phyloP scores from a whole-genome alignment of 2,888 invertebrate species.

The Scelioninae gen. 2 region DNA sequence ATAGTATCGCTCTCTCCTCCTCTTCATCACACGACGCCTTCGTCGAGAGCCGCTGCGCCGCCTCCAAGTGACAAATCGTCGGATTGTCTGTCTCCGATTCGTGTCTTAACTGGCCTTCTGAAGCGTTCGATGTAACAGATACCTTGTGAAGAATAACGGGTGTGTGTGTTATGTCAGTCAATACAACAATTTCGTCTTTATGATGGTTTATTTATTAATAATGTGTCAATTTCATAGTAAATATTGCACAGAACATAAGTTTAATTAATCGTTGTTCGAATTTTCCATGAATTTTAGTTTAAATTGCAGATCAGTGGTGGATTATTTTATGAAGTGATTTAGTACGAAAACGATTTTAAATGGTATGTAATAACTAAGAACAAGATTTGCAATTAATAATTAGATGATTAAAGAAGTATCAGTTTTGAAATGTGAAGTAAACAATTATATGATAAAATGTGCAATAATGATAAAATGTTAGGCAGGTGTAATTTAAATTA shows the following conservation, averaged over 20 bases:
- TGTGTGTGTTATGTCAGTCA: slow-evolving; percentile 39
- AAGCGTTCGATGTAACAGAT: slow-evolving; percentile 60
- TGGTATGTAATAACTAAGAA: background rate
- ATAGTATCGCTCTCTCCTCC: slow-evolving; percentile 69
- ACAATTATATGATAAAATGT: too few relatives aligned
- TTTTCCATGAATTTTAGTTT: background rate
- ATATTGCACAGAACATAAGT: slow-evolving; percentile 24
- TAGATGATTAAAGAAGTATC: background rate
- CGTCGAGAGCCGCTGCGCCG: slow-evolving; percentile 62
- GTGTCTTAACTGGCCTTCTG: slow-evolving; percentile 60
- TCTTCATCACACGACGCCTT: slow-evolving; percentile 65
- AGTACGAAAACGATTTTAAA: background rate
- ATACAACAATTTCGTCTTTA: slow-evolving; percentile 15
- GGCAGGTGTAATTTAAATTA: too few relatives aligned
- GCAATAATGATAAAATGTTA: too few relatives aligned
- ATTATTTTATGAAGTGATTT: background rate
- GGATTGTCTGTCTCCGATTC: slow-evolving; percentile 66
- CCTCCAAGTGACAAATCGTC: slow-evolving; percentile 63
- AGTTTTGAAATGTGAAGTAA: background rate
- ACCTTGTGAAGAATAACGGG: slow-evolving; percentile 51
- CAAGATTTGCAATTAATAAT: too few relatives aligned
- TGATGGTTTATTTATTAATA: slow-evolving; percentile 23
- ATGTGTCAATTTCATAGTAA: slow-evolving; percentile 10
- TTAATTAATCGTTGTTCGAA: slow-evolving; percentile 17
- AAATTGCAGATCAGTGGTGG: background rate